These are phyloP conservation scores for Peromyscus maniculatus DNA, from an alignment of 2,113 vertebrate species.

Conservation along the genomic window DNA sequence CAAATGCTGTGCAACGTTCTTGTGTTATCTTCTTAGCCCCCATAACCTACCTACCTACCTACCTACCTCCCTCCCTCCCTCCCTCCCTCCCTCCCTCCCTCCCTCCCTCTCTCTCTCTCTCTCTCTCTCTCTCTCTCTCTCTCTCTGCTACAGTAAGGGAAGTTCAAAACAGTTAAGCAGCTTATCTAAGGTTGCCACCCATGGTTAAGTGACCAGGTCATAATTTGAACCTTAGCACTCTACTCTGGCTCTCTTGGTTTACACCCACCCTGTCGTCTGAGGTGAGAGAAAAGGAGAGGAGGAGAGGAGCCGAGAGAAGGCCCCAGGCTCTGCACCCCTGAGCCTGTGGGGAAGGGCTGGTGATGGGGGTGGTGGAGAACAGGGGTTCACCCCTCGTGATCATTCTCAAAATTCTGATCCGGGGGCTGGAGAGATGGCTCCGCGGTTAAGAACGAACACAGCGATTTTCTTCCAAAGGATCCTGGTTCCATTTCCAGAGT, in stretches of 20 bases:
- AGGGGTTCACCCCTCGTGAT: neutral
- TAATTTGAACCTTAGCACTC: neutral
- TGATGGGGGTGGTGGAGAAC: neutral
- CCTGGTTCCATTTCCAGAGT: neutral
- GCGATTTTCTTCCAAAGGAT: too few relatives aligned
- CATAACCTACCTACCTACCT: too few relatives aligned
- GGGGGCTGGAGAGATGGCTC: neutral
- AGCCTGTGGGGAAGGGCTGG: neutral
- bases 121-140: neutral
- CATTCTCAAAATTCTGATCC: neutral
- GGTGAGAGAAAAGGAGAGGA: neutral
- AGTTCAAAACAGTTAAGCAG: neutral
- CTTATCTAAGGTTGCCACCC: neutral
- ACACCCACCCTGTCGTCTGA: neutral
- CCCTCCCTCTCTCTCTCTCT: neutral
- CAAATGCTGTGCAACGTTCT: neutral
- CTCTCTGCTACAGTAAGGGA: neutral
- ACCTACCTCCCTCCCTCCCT: neutral
- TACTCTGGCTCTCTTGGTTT: neutral
- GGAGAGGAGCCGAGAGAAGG: neutral
- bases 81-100: neutral
- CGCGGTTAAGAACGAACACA: neutral
- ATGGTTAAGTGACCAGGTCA: neutral
- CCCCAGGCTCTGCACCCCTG: neutral
- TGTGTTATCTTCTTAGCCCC: constrained; percentile 2